Evolutionary conservation across 1,140 invertebrate species (phyloP), one percentile per base, ranked within the genome.

Genomic region (Agrilus planipennis): DNA sequence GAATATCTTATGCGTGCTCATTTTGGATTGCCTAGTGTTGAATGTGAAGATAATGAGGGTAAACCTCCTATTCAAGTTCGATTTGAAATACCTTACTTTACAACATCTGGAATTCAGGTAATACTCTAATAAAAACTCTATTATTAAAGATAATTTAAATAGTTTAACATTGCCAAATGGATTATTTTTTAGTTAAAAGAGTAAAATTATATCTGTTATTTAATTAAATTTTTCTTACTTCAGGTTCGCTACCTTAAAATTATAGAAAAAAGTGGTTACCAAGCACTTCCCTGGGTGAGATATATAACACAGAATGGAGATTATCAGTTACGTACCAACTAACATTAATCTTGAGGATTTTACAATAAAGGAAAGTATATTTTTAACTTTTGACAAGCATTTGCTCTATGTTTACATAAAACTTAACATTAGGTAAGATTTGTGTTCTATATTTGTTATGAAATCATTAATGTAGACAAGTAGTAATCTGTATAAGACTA

Each of bases 261-360:
- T 57, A 99, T 99, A 57, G 96, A 99, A 57, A 99, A 99, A 65
- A 96, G 91, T 65, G 96, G 95, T 0, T 99, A 99, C 61, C 95
- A 99, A 67, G 95, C 95, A 0, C 58, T 99, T 34, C 96, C 96
- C 0, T 99, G 95, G 96, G 95, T 99, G 4, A 70, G 94, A 17
- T 99, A 99, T 57, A 99, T 99, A 34, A 99, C 96, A 14, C 94
- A 99, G 62, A 99, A 99, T 67, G 96, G 96, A 22, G 95, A 99
- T 62, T 99, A 99, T 66, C 94, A 99, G 61, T 66, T 99, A 44
- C 77, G 95, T 61, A 98, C 92, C 44, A 89, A 89, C 69, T 94
- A 73, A 64, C 31, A 17, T 15, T 16, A 21, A 21, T 39, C 17
- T 21, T 28, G 21, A 17, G 29, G 18, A 30, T 39, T n/a, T 39